Percentiles rank a stretch among this genome's conserved stretches.
phyloP scores from a whole-genome alignment of 2,113 vertebrate species.

The Pseudonaja textilis region DNA sequence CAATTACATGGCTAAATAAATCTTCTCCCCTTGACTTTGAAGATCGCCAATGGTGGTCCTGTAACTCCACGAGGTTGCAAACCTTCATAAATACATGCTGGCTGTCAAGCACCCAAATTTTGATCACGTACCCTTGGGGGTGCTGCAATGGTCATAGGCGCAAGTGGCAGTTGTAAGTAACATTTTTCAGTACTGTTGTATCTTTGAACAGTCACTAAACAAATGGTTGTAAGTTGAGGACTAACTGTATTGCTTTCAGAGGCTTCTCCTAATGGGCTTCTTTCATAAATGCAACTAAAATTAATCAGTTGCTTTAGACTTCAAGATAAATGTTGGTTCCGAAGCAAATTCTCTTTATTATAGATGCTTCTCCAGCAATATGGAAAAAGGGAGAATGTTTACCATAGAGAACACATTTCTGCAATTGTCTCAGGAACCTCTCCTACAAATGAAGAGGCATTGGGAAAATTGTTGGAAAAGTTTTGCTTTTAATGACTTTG shows the following conservation, averaged over 20 bases:
- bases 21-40: neutral
- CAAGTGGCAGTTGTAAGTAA: neutral
- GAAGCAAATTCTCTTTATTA: slow-evolving; percentile 1
- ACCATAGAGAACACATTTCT: neutral
- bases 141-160: neutral
- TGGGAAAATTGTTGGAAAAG: neutral
- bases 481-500: neutral
- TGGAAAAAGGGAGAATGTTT: neutral
- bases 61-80: neutral
- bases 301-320: slow-evolving; percentile 19
- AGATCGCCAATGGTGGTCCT: neutral
- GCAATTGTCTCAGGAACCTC: neutral
- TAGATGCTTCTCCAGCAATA: slow-evolving; percentile 1
- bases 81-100: neutral
- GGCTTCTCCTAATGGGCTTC: slow-evolving; percentile 3
- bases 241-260: neutral
- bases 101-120: neutral
- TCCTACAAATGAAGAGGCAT: neutral
- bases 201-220: neutral
- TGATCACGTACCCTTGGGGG: neutral
- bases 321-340: neutral
- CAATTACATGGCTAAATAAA: neutral
- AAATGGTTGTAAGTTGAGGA: neutral
- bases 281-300: slow-evolving; percentile 6
- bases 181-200: neutral